Conservation (phyloP, 1,140 invertebrate genomes). For the Lycorma delicatula region DNA sequence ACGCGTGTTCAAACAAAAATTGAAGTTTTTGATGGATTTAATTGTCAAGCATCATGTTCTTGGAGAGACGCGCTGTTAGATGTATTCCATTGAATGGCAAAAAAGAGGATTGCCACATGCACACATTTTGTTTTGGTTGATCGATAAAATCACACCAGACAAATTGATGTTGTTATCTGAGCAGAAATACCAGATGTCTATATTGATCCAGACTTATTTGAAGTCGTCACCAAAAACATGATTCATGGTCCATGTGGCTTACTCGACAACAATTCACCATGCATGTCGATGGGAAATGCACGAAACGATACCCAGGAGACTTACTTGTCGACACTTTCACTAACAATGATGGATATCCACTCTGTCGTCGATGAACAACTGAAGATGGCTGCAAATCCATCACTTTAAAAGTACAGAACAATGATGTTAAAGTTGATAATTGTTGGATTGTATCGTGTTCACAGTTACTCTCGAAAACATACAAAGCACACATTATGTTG, state of each 20-base stretch:
- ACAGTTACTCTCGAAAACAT: slow-evolving; percentile 11
- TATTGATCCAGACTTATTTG: slow-evolving; percentile 25
- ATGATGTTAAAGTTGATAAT: slow-evolving; percentile 3
- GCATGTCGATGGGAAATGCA: slow-evolving; percentile 39
- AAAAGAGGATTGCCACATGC: slow-evolving; percentile 35
- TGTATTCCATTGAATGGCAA: too few relatives aligned
- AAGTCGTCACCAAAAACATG: slow-evolving; percentile 34
- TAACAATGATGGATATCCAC: slow-evolving; percentile 16
- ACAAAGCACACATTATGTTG: slow-evolving; percentile 16
- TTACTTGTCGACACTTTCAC: slow-evolving; percentile 26
- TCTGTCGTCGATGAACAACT: slow-evolving; percentile 13
- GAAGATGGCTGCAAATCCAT: slow-evolving; percentile 12
- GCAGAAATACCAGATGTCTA: slow-evolving; percentile 20
- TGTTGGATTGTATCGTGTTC: slow-evolving; percentile 14
- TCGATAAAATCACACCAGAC: slow-evolving; percentile 21
- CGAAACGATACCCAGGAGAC: slow-evolving; percentile 27
- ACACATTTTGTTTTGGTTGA: slow-evolving; percentile 34
- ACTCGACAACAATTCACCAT: slow-evolving; percentile 35
- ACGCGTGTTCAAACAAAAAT: too few relatives aligned
- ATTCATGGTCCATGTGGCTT: slow-evolving; percentile 35
- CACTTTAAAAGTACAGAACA: neutral
- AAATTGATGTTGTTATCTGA: slow-evolving; percentile 24
- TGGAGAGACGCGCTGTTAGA: too few relatives aligned
- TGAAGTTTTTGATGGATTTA: too few relatives aligned
- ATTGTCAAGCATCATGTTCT: too few relatives aligned